Percentiles rank a stretch among this genome's conserved stretches.
These are phyloP conservation scores for Eciton burchellii DNA, from an alignment of 1,140 invertebrate species.

Conservation along the genomic window DNA sequence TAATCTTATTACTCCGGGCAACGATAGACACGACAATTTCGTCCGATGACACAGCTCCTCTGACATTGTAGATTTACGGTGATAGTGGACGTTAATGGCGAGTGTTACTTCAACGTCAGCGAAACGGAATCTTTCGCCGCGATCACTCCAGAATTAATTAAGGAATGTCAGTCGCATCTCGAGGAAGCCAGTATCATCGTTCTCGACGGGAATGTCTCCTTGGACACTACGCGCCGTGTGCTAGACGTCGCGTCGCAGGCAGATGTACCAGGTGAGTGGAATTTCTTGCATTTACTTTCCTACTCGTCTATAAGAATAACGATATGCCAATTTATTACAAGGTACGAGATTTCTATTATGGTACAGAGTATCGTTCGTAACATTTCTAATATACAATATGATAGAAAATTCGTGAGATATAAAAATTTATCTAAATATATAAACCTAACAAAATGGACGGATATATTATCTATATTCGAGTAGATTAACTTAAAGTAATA, in stretches of 20 bases:
- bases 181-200: constrained; percentile 89
- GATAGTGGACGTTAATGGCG: constrained; percentile 90
- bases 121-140: constrained; percentile 93
- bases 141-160: constrained; percentile 89
- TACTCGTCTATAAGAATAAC: neutral
- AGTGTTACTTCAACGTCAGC: constrained; percentile 92
- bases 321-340: neutral
- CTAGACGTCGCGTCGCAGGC: constrained; percentile 88
- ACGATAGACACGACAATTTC: too few species aligned
- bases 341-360: too few species aligned
- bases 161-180: constrained; percentile 76
- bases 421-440: too few species aligned
- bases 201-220: constrained; percentile 92
- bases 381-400: too few species aligned
- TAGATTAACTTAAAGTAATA: too few species aligned
- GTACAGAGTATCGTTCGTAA: too few species aligned
- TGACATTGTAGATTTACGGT: constrained; percentile 88
- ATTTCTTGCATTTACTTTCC: neutral
- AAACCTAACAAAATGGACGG: too few species aligned
- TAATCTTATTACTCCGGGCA: neutral
- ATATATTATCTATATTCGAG: too few species aligned
- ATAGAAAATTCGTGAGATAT: too few species aligned
- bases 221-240: constrained; percentile 88
- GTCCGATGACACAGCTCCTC: too few species aligned
- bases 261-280: constrained; percentile 89